Base-by-base conservation (phyloP, 2,797 vertebrate species). In the Potorous gilbertii region DNA sequence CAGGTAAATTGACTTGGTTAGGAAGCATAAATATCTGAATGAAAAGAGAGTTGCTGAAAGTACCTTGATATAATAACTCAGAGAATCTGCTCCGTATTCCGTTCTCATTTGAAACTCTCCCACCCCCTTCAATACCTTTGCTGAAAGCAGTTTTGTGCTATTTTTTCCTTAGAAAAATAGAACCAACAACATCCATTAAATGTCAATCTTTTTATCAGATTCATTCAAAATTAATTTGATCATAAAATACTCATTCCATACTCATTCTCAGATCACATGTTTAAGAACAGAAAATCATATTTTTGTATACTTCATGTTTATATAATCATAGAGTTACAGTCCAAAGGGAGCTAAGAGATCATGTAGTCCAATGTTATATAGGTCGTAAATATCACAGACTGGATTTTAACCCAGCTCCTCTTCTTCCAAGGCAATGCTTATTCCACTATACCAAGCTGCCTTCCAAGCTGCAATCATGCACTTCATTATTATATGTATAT, bases 21-120 rank as follows among this genome's bases (percentile, higher is more conserved):
- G 54, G 74, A 55, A 11, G 12, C 66, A 29, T 3, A 34, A 56
- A 50, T 93, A 95, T 40, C 56, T 31, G 12, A 27, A 34, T 0
- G 50, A 93, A 66, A 93, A 81, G 95, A 95, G 54, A 90, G 93
- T 91, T 56, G 13, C 92, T 95, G 91, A 52, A 94, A 74, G 66
- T 16, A 18, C 66, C 91, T 91, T 94, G 91, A 87, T 56, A 62
- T 21, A 74, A 21, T 54, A 55, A 91, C 56, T 90, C 81, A 66
- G 62, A 92, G 92, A 16, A 5, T 90, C 56, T 56, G 91, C 90
- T 91, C 96, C 94, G 28, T 54, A 87, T 95, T 97, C 94, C 57
- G 96, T 92, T 91, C 95, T 62, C 66, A 90, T 93, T 94, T 93
- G 91, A 96, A 97, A 93, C 89, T 91, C 12, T 91, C 52, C 89